phyloP scores from a whole-genome alignment of 2,797 vertebrate genomes.

The Sebastes dallii region DNA sequence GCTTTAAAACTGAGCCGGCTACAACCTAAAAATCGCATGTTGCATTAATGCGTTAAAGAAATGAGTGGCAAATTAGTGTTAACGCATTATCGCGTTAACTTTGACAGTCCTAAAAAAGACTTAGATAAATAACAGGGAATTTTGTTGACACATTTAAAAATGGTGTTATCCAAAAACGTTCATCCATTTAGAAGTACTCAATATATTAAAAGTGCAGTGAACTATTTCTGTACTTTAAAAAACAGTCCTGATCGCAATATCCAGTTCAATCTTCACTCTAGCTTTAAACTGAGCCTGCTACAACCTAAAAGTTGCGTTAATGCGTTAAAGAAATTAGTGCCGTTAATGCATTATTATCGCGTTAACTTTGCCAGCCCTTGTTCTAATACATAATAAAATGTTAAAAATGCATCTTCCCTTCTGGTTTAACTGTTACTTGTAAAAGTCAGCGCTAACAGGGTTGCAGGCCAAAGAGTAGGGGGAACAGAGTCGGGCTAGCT shows the following conservation, averaged over 20 bases:
- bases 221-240: background rate
- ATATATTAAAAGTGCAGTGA: background rate
- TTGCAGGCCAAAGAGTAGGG: background rate
- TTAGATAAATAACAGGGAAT: background rate
- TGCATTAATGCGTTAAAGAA: no score
- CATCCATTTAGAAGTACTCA: background rate
- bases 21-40: no score
- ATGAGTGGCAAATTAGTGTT: no score
- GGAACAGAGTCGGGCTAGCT: constrained; percentile 12
- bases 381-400: background rate
- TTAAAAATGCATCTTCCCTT: background rate
- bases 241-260: background rate
- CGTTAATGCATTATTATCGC: no score
- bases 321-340: background rate
- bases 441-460: constrained; percentile 10
- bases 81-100: no score
- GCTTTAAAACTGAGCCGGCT: no score
- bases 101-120: no score
- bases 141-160: background rate
- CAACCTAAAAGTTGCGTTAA: no score
- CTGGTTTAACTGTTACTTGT: background rate
- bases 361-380: no score
- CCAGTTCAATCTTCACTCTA: background rate
- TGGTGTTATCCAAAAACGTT: background rate
- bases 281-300: no score